Percentiles rank a stretch among this genome's conserved stretches.
phyloP scores from a whole-genome alignment of 2,797 vertebrate species.

The Eulemur rubriventer region DNA sequence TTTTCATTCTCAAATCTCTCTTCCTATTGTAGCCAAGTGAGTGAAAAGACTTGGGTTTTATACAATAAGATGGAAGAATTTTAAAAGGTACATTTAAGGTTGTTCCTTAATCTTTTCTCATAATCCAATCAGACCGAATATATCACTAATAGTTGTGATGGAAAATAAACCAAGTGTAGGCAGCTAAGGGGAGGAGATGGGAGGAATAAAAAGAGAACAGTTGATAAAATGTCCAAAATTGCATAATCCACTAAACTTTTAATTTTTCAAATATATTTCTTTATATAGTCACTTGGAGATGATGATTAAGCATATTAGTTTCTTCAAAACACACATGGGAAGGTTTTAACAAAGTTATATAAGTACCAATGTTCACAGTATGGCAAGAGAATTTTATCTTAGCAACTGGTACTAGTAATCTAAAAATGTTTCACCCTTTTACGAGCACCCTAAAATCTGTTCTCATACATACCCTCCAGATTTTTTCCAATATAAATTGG shows the following conservation, averaged over 20 bases:
- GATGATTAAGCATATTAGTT: constrained; percentile 29
- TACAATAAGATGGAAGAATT: background rate
- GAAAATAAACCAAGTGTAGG: constrained; percentile 37
- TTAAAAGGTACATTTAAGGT: background rate
- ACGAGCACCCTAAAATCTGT: background rate
- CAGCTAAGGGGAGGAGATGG: background rate
- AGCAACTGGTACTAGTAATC: constrained; percentile 11
- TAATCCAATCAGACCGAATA: constrained; percentile 7
- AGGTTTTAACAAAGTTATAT: constrained; percentile 43
- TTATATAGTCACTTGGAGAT: constrained; percentile 49
- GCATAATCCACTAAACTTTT: background rate
- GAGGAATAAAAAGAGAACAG: background rate
- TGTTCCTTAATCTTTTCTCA: constrained; percentile 12
- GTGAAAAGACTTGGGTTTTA: background rate
- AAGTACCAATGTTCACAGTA: constrained; percentile 6
- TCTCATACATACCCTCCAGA: background rate
- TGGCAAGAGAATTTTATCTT: constrained; percentile 13
- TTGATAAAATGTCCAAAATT: constrained; percentile 34
- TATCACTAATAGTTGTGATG: background rate
- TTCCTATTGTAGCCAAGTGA: background rate
- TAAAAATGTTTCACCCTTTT: constrained; percentile 41
- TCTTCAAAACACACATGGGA: constrained; percentile 12
- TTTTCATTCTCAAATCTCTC: background rate
- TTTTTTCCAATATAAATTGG: background rate
- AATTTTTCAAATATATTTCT: constrained; percentile 28